phyloP scores from a whole-genome alignment of 2,113 vertebrate species.

The Progne subis region DNA sequence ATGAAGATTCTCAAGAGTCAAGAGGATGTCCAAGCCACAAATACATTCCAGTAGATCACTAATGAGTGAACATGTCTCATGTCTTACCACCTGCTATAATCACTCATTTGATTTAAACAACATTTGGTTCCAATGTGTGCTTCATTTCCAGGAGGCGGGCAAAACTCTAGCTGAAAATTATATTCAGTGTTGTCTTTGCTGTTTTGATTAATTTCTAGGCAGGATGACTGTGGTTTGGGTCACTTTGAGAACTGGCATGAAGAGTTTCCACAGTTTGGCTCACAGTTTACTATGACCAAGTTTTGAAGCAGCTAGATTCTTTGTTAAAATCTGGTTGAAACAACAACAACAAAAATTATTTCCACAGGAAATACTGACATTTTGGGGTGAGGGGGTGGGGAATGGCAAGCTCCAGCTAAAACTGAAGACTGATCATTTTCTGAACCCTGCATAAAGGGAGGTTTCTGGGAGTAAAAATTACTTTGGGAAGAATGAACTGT shows the following conservation, averaged over 20 bases:
- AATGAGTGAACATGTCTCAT: slow-evolving; percentile 64
- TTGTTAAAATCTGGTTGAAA: slow-evolving; percentile 4
- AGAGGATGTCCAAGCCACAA: slow-evolving; percentile 66
- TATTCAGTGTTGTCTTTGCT: slow-evolving; percentile 46
- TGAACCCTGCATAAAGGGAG: not conserved
- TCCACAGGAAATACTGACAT: slow-evolving; percentile 16
- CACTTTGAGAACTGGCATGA: slow-evolving; percentile 38
- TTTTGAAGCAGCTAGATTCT: not conserved
- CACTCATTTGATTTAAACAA: slow-evolving; percentile 58
- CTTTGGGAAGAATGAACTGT: not conserved
- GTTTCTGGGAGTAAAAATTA: not conserved
- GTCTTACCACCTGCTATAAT: slow-evolving; percentile 46
- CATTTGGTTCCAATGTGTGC: slow-evolving; percentile 62
- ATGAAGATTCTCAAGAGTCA: slow-evolving; percentile 37
- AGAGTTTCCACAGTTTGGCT: slow-evolving; percentile 44
- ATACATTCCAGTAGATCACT: slow-evolving; percentile 60
- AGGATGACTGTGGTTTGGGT: slow-evolving; percentile 65
- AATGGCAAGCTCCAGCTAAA: not conserved
- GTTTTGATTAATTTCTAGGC: slow-evolving; percentile 62
- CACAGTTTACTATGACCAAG: not conserved
- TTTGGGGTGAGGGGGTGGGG: not conserved
- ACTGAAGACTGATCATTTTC: not conserved
- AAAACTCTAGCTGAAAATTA: slow-evolving; percentile 44
- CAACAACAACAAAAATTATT: not conserved
- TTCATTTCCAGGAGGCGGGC: slow-evolving; percentile 38